Base-by-base conservation (phyloP, 2,888 invertebrate species). In the Chaitophorus viminalis region DNA sequence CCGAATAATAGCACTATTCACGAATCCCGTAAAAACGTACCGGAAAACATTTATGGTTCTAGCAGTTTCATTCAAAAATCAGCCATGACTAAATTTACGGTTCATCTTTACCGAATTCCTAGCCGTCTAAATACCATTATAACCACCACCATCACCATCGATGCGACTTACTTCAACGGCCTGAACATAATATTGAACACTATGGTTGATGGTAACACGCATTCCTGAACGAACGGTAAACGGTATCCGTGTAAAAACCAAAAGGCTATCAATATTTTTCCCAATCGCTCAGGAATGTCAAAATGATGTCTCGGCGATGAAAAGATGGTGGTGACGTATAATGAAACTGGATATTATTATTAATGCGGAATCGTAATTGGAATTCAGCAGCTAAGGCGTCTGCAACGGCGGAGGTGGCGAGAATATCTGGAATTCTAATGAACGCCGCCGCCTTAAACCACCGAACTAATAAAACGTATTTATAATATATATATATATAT, bases 301-400 rank as follows among this genome's bases (percentile, higher is more conserved):
- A 76, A 84, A 84, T 39, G 36, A 83, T 83, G 76, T 68, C n/a
- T 68, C 8, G n/a, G 68, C 29, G n/a, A n/a, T 31, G 39, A 14
- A 21, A 39, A 25, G 1, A 3, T 3, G 29, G 52, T 6, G 33
- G 33, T 21, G 72, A 31, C 29, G 60, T 31, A 29, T 87, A 87
- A 87, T 79, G 81, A 87, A 81, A 87, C 25, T 79, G 31, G 72
- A 81, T 75, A 87, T 87, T 72, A 79, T 86, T 86, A 86, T 86
- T 81, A 87, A 79, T 21, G 74, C 36, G 29, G 74, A 36, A 79
- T 74, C 86, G 68, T 60, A 87, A 87, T 87, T 87, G 86, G 79
- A 87, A 79, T 87, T 87, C 86, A 79, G 72, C 21, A 60, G 70
- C n/a, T 46, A 68, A 68, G 85, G n/a, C n/a, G n/a, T 85, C n/a